Percentiles rank a stretch among this genome's conserved stretches.
Conservation (phyloP, 2,888 invertebrate species). For the Netelia inedita region DNA sequence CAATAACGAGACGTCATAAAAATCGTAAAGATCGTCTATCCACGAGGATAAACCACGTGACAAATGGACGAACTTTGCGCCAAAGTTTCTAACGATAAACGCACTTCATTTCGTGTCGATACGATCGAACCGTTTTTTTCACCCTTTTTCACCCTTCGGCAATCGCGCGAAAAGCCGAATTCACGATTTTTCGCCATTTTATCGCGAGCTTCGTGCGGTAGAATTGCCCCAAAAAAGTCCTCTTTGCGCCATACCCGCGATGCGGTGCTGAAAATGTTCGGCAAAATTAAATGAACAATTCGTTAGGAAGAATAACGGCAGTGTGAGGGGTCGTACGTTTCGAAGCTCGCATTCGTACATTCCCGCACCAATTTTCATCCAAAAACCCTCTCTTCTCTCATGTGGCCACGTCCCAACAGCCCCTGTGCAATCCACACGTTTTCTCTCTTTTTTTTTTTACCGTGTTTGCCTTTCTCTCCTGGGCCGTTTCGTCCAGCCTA, state of each 20-base stretch:
- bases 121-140: conserved; percentile 29
- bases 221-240: conserved; percentile 55
- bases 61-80: conserved; percentile 56
- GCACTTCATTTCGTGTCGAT: conserved; percentile 55
- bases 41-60: conserved; percentile 70
- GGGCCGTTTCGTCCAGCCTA: conserved; percentile 49
- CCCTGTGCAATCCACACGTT: neutral
- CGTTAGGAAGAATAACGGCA: conserved; percentile 76
- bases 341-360: conserved; percentile 12
- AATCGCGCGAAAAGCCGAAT: conserved; percentile 27
- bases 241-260: conserved; percentile 51
- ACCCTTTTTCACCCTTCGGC: conserved; percentile 1
- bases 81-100: conserved; percentile 48
- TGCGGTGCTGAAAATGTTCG: conserved; percentile 76
- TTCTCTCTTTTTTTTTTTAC: conserved; percentile 14
- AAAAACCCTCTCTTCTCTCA: conserved; percentile 65
- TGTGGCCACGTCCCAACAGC: conserved; percentile 26
- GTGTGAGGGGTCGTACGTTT: conserved; percentile 27
- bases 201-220: conserved; percentile 48
- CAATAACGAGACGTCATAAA: conserved; percentile 78
- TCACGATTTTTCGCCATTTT: conserved; percentile 46
- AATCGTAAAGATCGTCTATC: conserved; percentile 77
- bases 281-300: conserved; percentile 81
- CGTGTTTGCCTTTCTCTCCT: conserved; percentile 67
- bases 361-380: conserved; percentile 54